Conservation (phyloP, 1,140 invertebrate genomes). For the Drosophila kurseongensis region DNA sequence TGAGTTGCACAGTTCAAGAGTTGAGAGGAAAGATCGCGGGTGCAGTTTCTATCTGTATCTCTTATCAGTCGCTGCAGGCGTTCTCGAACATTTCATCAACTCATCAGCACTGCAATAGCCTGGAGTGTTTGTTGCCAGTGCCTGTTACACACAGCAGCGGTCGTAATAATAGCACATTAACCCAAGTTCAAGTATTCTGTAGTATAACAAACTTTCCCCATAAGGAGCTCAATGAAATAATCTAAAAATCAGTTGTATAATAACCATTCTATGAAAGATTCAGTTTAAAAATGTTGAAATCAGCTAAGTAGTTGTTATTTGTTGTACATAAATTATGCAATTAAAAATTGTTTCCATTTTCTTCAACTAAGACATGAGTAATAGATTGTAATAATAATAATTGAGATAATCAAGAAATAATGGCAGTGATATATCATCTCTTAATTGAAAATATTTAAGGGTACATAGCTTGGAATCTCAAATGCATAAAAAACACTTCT, state of each 20-base stretch:
- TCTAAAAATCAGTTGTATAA: background rate
- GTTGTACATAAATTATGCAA: background rate
- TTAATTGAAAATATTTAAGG: background rate
- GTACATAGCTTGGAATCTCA: too few species aligned
- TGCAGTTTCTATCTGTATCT: conserved; percentile 33
- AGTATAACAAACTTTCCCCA: background rate
- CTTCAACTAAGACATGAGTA: background rate
- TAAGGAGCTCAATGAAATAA: background rate
- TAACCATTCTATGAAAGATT: too few species aligned
- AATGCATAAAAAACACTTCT: too few species aligned
- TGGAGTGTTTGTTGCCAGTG: conserved; percentile 14
- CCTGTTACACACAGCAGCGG: conserved; percentile 6
- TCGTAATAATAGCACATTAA: background rate
- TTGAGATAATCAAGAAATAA: background rate
- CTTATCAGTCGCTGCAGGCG: conserved; percentile 29
- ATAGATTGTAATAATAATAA: too few species aligned
- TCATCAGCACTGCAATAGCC: conserved; percentile 9
- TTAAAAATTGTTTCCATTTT: background rate
- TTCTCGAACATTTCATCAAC: conserved; percentile 31
- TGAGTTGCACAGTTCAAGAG: conserved; percentile 40
- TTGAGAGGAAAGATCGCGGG: conserved; percentile 31
- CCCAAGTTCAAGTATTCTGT: background rate
- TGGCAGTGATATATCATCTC: background rate
- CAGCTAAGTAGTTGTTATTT: too few species aligned
- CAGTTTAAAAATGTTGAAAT: too few species aligned